Evolutionary conservation across 2,797 vertebrate genomes (phyloP).

Genomic region (Diceros bicornis): DNA sequence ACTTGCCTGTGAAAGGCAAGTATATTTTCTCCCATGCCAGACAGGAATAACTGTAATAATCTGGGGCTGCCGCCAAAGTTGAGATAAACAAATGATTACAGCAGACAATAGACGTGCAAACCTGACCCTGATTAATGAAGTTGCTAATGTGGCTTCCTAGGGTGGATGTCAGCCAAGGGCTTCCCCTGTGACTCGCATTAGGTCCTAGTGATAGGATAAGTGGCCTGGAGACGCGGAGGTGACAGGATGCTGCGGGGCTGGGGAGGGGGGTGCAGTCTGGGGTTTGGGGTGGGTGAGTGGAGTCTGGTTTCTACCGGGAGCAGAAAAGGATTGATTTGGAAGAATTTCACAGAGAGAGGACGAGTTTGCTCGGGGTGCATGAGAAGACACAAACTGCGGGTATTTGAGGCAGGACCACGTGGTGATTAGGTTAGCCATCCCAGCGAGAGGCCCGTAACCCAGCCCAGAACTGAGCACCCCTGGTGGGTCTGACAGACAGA

Average conservation of each 20-base stretch:
- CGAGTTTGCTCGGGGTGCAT: neutral
- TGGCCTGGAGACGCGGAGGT: neutral
- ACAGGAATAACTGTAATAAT: conserved; percentile 53
- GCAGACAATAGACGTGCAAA: conserved; percentile 30
- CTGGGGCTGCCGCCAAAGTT: neutral
- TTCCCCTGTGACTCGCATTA: conserved; percentile 35
- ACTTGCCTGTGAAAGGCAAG: neutral
- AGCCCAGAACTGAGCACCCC: neutral
- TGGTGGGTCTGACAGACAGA: neutral
- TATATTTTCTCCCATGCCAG: neutral
- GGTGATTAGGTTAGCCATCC: neutral
- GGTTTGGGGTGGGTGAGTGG: neutral
- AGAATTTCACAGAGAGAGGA: neutral
- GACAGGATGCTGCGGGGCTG: neutral
- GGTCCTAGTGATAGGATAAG: conserved; percentile 56
- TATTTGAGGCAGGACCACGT: neutral
- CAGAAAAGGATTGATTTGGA: neutral
- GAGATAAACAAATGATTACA: conserved; percentile 75
- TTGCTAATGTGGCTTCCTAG: conserved; percentile 49
- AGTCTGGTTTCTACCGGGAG: neutral
- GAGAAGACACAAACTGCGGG: neutral
- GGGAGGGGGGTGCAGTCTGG: neutral
- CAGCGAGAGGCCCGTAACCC: neutral
- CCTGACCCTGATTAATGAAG: conserved; percentile 65
- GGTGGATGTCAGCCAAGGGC: conserved; percentile 26